Base-by-base conservation (phyloP, 2,797 vertebrate species). In the Pelobates cultripes region DNA sequence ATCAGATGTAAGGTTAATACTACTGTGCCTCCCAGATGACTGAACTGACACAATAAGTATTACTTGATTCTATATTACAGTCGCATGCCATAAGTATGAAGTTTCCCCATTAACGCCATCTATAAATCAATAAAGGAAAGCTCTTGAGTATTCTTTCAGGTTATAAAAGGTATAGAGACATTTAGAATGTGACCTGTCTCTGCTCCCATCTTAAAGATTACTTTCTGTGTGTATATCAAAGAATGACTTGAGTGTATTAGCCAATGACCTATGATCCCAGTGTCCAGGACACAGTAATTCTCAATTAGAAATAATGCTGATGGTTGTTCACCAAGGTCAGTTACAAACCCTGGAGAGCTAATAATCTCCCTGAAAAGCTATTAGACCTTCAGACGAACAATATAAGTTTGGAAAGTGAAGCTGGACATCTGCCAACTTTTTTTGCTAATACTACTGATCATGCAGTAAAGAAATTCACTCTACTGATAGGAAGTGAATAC, bases 251-350 rank as follows among this genome's bases (percentile, higher is more conserved):
- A 78, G 76, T 83, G 71, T 78, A 83, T 83, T 83, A 83, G 76
- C 76, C 53, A 55, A 83, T 83, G 81, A 83, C 76, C 81, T 83
- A 73, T 83, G 81, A 78, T 83, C 81, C 70, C 57, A 74, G 53
- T 74, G 76, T 83, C 42, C 76, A 83, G 81, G 76, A 79, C 81
- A 83, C 63, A 75, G 71, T 79, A 74, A 83, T 79, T 83, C 71
- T 73, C 81, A 13, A 75, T 75, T 83, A 83, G 81, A 83, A 83
- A 83, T 83, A 79, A 75, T 75, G 76, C 81, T 83, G 81, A 83
- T 83, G 71, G 76, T 73, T 75, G 76, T 55, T 61, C 71, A 68
- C 70, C 76, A 83, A 79, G 81, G 81, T 83, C 81, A 83, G 70
- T 75, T 78, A 74, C 70, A 83, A 75, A 83, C 81, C 81, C 81